A percentile compares a stretch with the other conserved stretches of the same genome.
Evolutionary conservation across 2,113 vertebrate genomes (phyloP).

Genomic region (Gorsachius goisagi): DNA sequence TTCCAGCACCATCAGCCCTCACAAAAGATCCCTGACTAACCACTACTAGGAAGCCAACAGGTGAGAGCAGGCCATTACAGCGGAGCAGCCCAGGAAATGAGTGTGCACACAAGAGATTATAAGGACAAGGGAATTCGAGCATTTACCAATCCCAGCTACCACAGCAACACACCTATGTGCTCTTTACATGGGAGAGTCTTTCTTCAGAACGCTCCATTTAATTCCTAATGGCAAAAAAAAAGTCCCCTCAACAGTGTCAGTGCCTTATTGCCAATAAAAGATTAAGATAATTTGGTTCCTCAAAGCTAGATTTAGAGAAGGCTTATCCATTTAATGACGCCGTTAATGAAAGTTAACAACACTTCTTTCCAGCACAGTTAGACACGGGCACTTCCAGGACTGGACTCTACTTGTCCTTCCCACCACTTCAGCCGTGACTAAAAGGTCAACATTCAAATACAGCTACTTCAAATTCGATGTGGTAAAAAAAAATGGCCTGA

Average conservation of each 20-base stretch:
- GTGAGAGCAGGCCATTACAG: accelerated
- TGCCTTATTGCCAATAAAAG: not conserved
- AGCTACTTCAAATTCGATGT: not conserved
- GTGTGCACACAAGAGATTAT: not conserved
- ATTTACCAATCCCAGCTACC: not conserved
- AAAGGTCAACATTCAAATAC: not conserved
- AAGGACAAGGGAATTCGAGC: not conserved
- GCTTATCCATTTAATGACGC: not conserved
- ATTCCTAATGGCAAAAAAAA: not conserved
- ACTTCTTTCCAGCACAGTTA: not conserved
- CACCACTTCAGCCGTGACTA: not conserved
- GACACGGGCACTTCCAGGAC: not conserved
- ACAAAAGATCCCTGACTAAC: not conserved
- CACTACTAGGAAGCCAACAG: not conserved
- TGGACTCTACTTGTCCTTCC: not conserved
- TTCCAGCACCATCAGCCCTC: not conserved
- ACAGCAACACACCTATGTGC: not conserved
- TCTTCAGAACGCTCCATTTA: not conserved
- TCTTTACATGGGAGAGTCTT: not conserved
- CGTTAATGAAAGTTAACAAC: not conserved
- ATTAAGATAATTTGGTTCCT: not conserved
- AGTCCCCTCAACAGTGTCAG: not conserved
- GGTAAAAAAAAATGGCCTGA: not conserved
- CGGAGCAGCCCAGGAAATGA: not conserved
- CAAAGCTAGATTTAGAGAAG: not conserved